phyloP scores from a whole-genome alignment of 2,797 vertebrate genomes.

The Manis pentadactyla region DNA sequence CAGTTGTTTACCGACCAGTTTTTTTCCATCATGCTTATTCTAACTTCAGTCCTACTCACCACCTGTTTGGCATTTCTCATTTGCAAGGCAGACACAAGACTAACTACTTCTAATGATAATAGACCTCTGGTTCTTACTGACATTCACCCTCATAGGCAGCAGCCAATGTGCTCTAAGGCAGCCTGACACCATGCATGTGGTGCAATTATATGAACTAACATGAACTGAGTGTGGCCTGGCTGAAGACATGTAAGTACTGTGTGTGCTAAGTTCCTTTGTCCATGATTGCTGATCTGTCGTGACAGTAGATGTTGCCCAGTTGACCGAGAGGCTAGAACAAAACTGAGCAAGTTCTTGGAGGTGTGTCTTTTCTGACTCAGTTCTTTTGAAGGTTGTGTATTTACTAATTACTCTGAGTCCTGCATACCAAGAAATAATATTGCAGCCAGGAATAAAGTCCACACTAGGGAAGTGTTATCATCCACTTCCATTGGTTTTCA shows the following conservation, averaged over 20 bases:
- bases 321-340: neutral
- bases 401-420: neutral
- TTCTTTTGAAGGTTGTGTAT: neutral
- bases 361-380: neutral
- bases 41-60: neutral
- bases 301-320: neutral
- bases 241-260: neutral
- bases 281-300: neutral
- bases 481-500: neutral
- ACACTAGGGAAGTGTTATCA: neutral
- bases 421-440: neutral
- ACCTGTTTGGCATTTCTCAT: neutral
- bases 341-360: neutral
- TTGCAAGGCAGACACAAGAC: neutral
- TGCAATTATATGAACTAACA: constrained; percentile 26
- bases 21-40: neutral
- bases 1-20: neutral
- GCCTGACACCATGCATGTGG: neutral
- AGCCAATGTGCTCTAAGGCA: neutral
- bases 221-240: neutral
- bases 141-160: neutral
- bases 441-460: neutral
- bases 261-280: constrained; percentile 21
- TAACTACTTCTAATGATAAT: neutral
- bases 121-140: constrained; percentile 7